Base-by-base conservation (phyloP, 2,797 vertebrate genomes). In the Gymnothorax reevesii region DNA sequence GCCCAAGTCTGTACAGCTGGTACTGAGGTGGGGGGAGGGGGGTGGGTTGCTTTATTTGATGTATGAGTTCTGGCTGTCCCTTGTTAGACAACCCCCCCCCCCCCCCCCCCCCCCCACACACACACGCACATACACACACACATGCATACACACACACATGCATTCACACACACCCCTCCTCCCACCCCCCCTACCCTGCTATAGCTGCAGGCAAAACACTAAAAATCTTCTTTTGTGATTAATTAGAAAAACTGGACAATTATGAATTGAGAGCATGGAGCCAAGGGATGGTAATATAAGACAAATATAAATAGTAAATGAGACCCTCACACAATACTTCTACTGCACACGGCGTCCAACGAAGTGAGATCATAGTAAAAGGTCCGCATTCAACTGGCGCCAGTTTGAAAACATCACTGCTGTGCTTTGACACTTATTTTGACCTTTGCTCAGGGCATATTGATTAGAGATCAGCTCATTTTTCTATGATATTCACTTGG, bases 211-310 rank as follows among this genome's bases (percentile, higher is more conserved):
- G 96, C 96, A 92, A 97, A 96, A 97, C 77, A 80, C 94, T 95
- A 97, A 97, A 91, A 97, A 97, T n/a, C 33, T 42, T 96, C 95
- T 97, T 97, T 96, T 96, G 96, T 97, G 96, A 97, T 97, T 97
- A 97, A 97, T 97, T 97, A 96, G 95, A 95, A 97, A 97, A 97
- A 97, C 93, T 93, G 95, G 96, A 97, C 96, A 95, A 97, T 97
- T 97, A 97, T 95, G 95, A 97, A 96, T 94, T 92, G 96, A 94
- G 95, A 96, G 95, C 94, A 93, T 93, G 88, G 95, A 95, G 95
- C 93, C 94, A 94, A 95, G 85, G 92, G 91, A 93, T 77, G 92
- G 93, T 93, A 95, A 95, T 95, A 97, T 95, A 96, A 96, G 97
- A 92, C 93, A 93, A 95, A 95, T 95, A 97, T 95, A 96, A 96